Percentiles rank a stretch among this genome's conserved stretches.
These are phyloP conservation scores for Nomada flava DNA, from an alignment of 2,888 invertebrate genomes.

Conservation along the genomic window DNA sequence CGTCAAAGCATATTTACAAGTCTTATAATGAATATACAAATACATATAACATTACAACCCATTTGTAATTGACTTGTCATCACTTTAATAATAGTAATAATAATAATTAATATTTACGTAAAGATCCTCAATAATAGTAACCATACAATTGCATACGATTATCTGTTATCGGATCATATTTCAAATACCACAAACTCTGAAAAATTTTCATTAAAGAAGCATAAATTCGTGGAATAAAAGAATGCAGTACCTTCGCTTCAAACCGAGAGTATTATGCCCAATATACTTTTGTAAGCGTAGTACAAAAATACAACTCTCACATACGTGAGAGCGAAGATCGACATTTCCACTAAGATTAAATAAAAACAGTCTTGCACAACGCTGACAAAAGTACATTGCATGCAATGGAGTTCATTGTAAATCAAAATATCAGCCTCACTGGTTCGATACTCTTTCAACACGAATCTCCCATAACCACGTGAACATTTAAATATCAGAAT, in stretches of 20 bases:
- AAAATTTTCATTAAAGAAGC: neutral
- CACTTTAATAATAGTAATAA: neutral
- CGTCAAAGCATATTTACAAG: slow-evolving; percentile 49
- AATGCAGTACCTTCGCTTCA: neutral
- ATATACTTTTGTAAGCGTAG: no score
- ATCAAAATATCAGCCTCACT: no score
- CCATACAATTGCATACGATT: neutral
- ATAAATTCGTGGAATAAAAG: neutral
- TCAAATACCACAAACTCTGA: neutral
- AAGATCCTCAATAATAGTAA: neutral
- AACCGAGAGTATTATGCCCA: no score
- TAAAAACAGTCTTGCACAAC: no score
- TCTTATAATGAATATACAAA: neutral
- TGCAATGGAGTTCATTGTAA: no score
- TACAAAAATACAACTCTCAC: no score
- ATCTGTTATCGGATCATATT: neutral
- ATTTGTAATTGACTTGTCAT: neutral
- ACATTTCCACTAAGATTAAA: no score
- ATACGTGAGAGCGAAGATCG: no score
- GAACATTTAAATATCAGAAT: neutral
- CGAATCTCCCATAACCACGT: no score
- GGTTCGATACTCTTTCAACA: no score
- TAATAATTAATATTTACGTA: neutral
- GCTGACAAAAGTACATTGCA: no score
- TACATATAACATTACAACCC: neutral